Base-by-base conservation (phyloP, 2,888 invertebrate species). In the Xiphydria camelus region DNA sequence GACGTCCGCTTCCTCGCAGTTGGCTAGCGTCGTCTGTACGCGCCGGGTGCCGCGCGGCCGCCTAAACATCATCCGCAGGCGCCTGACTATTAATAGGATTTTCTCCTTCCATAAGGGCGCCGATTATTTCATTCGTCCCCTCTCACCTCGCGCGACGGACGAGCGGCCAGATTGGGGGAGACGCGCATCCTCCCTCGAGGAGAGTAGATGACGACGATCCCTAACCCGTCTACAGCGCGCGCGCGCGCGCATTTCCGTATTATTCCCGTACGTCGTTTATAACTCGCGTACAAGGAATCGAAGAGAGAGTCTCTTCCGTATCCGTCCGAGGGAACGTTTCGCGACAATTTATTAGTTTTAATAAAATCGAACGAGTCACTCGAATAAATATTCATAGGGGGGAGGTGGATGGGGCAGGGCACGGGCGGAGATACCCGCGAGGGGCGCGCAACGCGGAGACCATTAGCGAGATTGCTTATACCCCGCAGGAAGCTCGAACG, bases 381-480 rank as follows among this genome's bases (percentile, higher is more conserved):
- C 48, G 61, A 63, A 68, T 64, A 62, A 64, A 65, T 66, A 67
- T 68, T 63, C 67, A 64, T 62, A 54, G 53, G 48, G 49, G 41
- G 36, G 31, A 41, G 31, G 20, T 15, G 23, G 23, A 21, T 33
- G 20, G 12, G 31, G 9, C 22, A 34, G 20, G 41, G 42, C 42
- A 45, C 42, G 29, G 41, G 34, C 40, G 49, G 47, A 44, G 45
- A 44, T 47, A 14, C 6, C 14, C n/a, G 23, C 10, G 10, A 10
- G 12, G 29, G 15, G 12, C 12, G 3, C 12, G 12, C 14, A 12
- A 12, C 59, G 59, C 51, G 54, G 59, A 51, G 56, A 55, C 71
- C 70, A 71, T 71, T 71, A 71, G 67, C 60, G 59, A 69, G 68
- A 71, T 71, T 71, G 65, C 62, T 66, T 60, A 63, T 64, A 51